Evolutionary conservation across 2,113 vertebrate species (phyloP).

Genomic region (Chaetorhynchus papuensis): DNA sequence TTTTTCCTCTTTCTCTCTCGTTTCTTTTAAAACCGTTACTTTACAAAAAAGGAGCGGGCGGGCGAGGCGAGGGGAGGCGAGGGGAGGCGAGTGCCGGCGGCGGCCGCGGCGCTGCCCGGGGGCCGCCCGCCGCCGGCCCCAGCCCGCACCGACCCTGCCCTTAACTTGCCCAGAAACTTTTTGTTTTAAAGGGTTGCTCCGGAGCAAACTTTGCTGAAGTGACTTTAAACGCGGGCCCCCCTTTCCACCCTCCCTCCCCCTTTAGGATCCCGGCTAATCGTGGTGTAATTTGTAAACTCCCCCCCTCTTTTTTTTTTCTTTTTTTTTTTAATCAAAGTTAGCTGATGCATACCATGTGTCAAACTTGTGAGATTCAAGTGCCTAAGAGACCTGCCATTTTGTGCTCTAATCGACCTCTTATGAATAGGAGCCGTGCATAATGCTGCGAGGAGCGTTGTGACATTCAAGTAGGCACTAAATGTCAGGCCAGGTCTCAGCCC

Average conservation of each 20-base stretch:
- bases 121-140: neutral
- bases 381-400: conserved; percentile 93
- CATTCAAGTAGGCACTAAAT: conserved; percentile 73
- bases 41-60: conserved; percentile 53
- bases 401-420: conserved; percentile 84
- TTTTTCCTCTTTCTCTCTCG: conserved; percentile 59
- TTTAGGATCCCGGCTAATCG: neutral
- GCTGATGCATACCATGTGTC: conserved; percentile 73
- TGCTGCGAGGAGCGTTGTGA: conserved; percentile 76
- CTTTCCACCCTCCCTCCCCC: neutral
- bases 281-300: neutral
- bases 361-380: conserved; percentile 84
- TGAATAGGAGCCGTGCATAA: conserved; percentile 73
- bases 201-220: conserved; percentile 61
- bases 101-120: neutral
- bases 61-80: conserved; percentile 2
- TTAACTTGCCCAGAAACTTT: conserved; percentile 61
- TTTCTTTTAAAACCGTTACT: conserved; percentile 74
- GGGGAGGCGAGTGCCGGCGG: neutral
- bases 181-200: conserved; percentile 47
- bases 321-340: conserved; percentile 71
- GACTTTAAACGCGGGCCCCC: neutral
- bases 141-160: neutral
- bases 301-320: neutral
- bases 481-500: conserved; percentile 71